phyloP scores from a whole-genome alignment of 2,797 vertebrate genomes.

The Notolabrus celidotus region DNA sequence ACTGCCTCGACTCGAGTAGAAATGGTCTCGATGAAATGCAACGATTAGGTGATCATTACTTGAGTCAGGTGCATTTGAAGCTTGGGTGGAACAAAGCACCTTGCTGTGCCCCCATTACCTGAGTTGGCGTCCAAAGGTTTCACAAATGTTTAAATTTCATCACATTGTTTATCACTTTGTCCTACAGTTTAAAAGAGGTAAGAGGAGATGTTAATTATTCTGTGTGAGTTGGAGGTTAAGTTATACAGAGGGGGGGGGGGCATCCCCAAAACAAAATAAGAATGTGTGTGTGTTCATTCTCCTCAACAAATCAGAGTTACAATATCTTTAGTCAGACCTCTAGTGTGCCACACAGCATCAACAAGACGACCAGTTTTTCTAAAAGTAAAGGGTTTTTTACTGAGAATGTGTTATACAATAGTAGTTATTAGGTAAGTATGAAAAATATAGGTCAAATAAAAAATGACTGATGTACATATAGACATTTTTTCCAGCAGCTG shows the following conservation, averaged over 20 bases:
- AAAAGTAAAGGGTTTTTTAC: no score
- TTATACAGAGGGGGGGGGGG: no score
- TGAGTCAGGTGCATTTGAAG: constrained; percentile 34
- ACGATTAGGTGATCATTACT: constrained; percentile 6
- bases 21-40: constrained; percentile 7
- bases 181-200: neutral
- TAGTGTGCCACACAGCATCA: no score
- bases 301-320: no score
- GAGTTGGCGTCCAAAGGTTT: constrained; percentile 24
- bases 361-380: no score
- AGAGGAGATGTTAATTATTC: neutral
- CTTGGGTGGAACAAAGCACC: constrained; percentile 43
- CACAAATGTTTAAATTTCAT: constrained; percentile 34
- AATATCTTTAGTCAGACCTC: no score
- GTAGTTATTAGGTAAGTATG: neutral
- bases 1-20: constrained; percentile 24
- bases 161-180: constrained; percentile 25
- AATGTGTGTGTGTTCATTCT: no score
- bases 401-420: no score
- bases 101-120: constrained; percentile 14
- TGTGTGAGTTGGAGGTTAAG: neutral
- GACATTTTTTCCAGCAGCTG: neutral
- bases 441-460: neutral
- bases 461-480: no score
- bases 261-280: no score